These are phyloP conservation scores for Chunga burmeisteri DNA, from an alignment of 2,113 vertebrate genomes.

Conservation along the genomic window DNA sequence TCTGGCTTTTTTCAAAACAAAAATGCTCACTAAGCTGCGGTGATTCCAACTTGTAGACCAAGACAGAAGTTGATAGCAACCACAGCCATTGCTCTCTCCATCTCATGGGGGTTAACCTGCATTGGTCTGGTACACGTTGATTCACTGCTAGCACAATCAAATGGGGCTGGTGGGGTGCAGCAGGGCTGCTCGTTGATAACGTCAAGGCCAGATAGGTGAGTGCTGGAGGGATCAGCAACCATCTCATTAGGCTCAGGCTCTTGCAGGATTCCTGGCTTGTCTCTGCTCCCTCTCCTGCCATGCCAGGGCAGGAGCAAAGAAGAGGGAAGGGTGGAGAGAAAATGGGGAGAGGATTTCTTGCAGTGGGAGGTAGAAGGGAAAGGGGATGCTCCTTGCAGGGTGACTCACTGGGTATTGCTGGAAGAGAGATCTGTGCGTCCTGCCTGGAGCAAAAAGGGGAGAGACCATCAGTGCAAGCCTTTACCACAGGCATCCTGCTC, in stretches of 20 bases:
- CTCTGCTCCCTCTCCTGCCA: not conserved
- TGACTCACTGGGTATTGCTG: not conserved
- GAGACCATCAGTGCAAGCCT: not conserved
- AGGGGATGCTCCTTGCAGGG: not conserved
- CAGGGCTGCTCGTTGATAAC: not conserved
- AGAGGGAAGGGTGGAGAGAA: not conserved
- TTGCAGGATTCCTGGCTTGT: not conserved
- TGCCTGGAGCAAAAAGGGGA: not conserved
- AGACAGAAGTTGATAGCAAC: not conserved
- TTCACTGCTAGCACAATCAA: not conserved
- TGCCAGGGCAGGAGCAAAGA: not conserved
- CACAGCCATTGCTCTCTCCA: not conserved
- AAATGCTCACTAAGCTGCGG: not conserved
- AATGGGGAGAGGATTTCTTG: not conserved
- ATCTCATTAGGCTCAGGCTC: not conserved
- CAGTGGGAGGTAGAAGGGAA: not conserved
- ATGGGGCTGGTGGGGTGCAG: not conserved
- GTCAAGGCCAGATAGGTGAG: not conserved
- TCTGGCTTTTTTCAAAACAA: not conserved
- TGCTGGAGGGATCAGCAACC: not conserved
- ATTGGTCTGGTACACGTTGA: not conserved
- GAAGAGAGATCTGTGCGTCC: not conserved
- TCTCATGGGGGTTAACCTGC: not conserved
- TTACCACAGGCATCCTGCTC: not conserved
- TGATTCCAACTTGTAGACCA: not conserved